These are phyloP conservation scores for Nesidiocoris tenuis DNA, from an alignment of 2,888 invertebrate genomes.

Conservation along the genomic window DNA sequence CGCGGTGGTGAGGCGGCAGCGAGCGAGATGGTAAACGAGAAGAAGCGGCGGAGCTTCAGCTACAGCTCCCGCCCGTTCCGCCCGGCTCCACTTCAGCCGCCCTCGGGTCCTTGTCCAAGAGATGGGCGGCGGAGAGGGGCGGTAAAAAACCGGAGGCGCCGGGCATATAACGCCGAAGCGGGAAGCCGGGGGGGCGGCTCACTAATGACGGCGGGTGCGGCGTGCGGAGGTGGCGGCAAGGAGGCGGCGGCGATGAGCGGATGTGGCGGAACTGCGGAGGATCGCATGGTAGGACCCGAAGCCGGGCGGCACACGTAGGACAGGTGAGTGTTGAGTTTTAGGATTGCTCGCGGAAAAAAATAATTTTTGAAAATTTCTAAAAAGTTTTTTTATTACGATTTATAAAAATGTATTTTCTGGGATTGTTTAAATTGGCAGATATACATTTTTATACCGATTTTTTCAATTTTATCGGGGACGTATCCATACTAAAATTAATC, in stretches of 20 bases:
- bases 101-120: constrained; percentile 13
- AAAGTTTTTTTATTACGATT: too few species aligned
- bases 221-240: constrained; percentile 40
- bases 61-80: constrained; percentile 51
- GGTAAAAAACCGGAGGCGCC: constrained; percentile 48
- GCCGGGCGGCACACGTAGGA: too few species aligned
- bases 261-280: constrained; percentile 12
- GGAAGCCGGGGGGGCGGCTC: constrained; percentile 41
- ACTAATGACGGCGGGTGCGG: constrained; percentile 48
- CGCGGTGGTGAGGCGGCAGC: constrained; percentile 41
- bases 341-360: too few species aligned
- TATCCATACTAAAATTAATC: too few species aligned
- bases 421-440: too few species aligned
- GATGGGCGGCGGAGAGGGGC: constrained; percentile 32
- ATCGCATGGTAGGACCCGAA: neutral
- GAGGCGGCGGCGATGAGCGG: constrained; percentile 22
- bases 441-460: too few species aligned
- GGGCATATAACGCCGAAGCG: constrained; percentile 46
- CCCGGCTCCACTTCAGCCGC: neutral
- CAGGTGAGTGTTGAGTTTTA: too few species aligned
- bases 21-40: constrained; percentile 45
- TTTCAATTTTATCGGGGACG: too few species aligned
- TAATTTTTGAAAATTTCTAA: too few species aligned
- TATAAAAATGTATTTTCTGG: too few species aligned
- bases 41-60: constrained; percentile 43